A percentile compares a stretch with the other conserved stretches of the same genome.
phyloP scores from a whole-genome alignment of 2,797 vertebrate genomes.

The Pteropus rufus region DNA sequence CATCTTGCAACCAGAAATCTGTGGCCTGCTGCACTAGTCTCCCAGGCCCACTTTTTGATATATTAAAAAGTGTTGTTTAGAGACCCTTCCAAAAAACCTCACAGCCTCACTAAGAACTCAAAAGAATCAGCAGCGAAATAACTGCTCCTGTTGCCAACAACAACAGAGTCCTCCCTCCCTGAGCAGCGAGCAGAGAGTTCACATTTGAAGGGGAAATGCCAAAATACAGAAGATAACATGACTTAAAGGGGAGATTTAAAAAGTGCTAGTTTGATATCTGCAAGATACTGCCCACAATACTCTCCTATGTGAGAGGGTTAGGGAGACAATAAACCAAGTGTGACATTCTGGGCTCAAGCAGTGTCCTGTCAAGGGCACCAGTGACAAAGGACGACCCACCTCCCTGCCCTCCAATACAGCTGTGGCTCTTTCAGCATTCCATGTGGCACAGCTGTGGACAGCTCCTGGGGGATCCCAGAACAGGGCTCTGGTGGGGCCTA shows the following conservation, averaged over 20 bases:
- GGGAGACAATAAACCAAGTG: not conserved
- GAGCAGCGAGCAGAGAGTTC: not conserved
- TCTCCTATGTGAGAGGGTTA: not conserved
- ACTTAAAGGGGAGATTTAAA: not conserved
- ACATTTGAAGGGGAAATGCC: not conserved
- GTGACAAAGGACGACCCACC: not conserved
- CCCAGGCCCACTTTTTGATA: not conserved
- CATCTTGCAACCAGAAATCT: not conserved
- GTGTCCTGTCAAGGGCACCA: no score
- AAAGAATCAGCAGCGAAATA: not conserved
- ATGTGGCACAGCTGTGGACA: no score
- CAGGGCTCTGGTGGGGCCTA: accelerated
- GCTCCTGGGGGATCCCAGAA: not conserved
- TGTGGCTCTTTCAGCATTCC: no score
- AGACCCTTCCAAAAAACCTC: not conserved
- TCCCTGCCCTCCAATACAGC: not conserved
- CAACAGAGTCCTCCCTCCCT: not conserved
- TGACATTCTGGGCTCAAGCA: not conserved
- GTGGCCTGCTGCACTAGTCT: not conserved
- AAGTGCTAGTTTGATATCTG: not conserved
- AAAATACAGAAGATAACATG: not conserved
- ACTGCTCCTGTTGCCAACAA: not conserved
- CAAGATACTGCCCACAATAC: not conserved
- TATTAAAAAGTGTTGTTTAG: not conserved
- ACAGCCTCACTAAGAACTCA: not conserved